These are phyloP conservation scores for Coracias cyanogaster DNA, from an alignment of 2,797 vertebrate species.

Conservation along the genomic window DNA sequence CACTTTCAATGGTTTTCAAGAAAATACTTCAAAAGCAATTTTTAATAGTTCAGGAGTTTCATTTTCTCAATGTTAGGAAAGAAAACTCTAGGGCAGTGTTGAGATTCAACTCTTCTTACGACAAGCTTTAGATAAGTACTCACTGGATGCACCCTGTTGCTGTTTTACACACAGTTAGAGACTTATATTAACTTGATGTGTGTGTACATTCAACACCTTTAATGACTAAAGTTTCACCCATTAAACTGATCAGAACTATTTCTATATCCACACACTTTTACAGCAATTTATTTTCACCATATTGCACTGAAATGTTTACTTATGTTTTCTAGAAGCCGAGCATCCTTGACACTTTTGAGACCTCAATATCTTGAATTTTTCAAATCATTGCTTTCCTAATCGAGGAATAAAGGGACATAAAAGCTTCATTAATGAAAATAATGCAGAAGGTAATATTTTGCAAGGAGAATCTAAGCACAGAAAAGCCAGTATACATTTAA, in stretches of 20 bases:
- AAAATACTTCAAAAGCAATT: neutral
- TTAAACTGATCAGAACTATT: conserved; percentile 2
- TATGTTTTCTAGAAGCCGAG: neutral
- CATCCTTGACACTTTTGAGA: neutral
- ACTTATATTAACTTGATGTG: neutral
- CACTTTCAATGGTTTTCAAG: neutral
- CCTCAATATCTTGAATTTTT: conserved; percentile 35
- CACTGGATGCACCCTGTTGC: neutral
- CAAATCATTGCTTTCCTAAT: conserved; percentile 31
- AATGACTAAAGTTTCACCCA: neutral
- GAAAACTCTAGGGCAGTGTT: neutral
- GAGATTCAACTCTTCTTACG: neutral
- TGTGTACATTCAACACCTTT: neutral
- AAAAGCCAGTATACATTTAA: neutral
- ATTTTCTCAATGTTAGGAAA: neutral
- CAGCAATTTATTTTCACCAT: conserved; percentile 1
- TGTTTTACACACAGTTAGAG: neutral
- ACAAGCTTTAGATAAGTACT: neutral
- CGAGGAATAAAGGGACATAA: conserved; percentile 16
- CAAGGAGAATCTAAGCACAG: neutral
- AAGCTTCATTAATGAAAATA: conserved; percentile 4
- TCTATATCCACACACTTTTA: neutral
- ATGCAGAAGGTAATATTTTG: neutral
- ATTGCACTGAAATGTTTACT: neutral
- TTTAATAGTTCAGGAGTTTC: neutral